Evolutionary conservation across 2,888 invertebrate species (phyloP).

Genomic region (Epirrhoe tristata): DNA sequence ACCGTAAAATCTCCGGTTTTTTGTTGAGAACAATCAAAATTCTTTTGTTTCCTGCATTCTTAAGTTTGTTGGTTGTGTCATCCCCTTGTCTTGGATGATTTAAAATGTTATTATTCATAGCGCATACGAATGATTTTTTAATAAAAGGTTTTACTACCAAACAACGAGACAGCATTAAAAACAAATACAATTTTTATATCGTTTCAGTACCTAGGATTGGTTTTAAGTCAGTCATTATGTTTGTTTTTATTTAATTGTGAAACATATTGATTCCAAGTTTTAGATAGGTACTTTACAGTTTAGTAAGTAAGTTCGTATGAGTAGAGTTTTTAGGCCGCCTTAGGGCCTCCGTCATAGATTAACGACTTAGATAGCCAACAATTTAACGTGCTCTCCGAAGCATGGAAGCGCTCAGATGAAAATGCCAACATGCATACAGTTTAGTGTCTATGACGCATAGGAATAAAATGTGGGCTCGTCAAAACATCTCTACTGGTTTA

Average conservation of each 20-base stretch:
- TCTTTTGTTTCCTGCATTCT: slow-evolving; percentile 57
- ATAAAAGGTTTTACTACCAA: slow-evolving; percentile 5
- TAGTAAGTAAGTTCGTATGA: too few species aligned
- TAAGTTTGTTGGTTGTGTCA: slow-evolving; percentile 54
- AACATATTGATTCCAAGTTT: too few species aligned
- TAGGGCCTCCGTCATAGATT: too few species aligned
- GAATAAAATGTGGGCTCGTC: neutral
- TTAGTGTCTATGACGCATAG: neutral
- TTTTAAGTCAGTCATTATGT: too few species aligned
- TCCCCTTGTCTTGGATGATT: slow-evolving; percentile 63
- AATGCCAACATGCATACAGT: too few species aligned
- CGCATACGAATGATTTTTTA: neutral
- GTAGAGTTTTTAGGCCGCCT: too few species aligned
- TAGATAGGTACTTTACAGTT: too few species aligned
- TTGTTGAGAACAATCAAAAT: slow-evolving; percentile 51
- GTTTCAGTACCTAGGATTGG: too few species aligned
- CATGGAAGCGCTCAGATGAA: too few species aligned
- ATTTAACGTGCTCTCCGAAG: too few species aligned
- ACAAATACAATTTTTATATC: neutral
- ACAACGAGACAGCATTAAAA: neutral
- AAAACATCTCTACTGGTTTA: slow-evolving; percentile 16
- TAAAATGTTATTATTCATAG: slow-evolving; percentile 40
- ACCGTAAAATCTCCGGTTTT: slow-evolving; percentile 57
- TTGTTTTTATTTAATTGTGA: too few species aligned
- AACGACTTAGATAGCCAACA: too few species aligned